Conservation (phyloP, 2,888 invertebrate genomes). For the Eristalinus aeneus region DNA sequence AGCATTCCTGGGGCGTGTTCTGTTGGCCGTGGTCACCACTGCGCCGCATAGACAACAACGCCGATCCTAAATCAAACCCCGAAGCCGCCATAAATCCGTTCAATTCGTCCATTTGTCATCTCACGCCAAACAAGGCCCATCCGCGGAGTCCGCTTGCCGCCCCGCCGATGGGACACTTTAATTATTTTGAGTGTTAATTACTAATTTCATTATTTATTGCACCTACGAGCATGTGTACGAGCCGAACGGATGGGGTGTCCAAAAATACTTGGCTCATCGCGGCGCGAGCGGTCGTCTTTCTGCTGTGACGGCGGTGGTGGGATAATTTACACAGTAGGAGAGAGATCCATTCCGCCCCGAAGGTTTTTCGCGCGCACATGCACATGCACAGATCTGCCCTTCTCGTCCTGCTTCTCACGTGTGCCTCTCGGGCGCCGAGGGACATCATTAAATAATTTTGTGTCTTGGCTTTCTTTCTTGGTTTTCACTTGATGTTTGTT, state of each 20-base stretch:
- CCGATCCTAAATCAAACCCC: constrained; percentile 44
- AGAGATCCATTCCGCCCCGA: constrained; percentile 22
- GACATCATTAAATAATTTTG: constrained; percentile 38
- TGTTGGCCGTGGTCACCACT: neutral
- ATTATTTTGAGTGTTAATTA: constrained; percentile 70
- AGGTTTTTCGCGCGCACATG: constrained; percentile 23
- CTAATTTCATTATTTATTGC: constrained; percentile 69
- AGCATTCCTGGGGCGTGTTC: neutral
- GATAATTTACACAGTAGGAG: neutral
- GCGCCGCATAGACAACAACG: neutral
- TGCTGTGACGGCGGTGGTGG: neutral
- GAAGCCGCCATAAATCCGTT: constrained; percentile 62
- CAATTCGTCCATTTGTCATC: constrained; percentile 69
- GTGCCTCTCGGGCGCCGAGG: constrained; percentile 47
- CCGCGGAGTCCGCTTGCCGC: neutral
- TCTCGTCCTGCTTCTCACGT: constrained; percentile 33
- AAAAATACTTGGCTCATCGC: constrained; percentile 61
- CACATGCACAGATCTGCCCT: neutral
- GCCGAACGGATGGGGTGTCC: constrained; percentile 49
- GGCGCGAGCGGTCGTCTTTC: constrained; percentile 18
- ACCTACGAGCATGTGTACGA: neutral
- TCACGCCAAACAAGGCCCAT: constrained; percentile 38
- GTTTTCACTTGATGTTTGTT: constrained; percentile 35
- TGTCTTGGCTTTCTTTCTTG: neutral
- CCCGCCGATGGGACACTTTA: constrained; percentile 57